Percentiles rank a stretch among this genome's conserved stretches.
These are phyloP conservation scores for Euzetes globulus DNA, from an alignment of 2,888 invertebrate genomes.

Conservation along the genomic window DNA sequence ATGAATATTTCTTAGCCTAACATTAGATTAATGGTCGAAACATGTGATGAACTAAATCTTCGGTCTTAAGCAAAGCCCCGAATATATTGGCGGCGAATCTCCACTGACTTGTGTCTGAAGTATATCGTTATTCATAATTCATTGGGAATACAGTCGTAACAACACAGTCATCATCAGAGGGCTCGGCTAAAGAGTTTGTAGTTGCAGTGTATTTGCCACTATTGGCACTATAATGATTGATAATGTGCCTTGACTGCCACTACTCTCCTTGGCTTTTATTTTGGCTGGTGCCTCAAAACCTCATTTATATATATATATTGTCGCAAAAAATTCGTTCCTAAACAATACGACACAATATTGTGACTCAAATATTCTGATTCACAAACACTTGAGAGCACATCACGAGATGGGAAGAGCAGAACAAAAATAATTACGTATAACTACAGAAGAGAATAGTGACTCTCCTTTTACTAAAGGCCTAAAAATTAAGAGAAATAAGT, in stretches of 20 bases:
- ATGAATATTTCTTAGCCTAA: not conserved
- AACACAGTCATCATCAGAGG: conserved; percentile 4
- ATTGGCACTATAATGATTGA: conserved; percentile 22
- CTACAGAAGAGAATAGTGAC: not conserved
- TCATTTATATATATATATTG: not conserved
- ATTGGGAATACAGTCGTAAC: not conserved
- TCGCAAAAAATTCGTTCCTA: not conserved
- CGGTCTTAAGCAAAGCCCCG: not conserved
- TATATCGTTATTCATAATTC: conserved; percentile 9
- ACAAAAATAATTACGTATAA: not conserved
- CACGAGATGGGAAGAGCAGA: not conserved
- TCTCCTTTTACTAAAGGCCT: not conserved
- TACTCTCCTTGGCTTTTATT: not conserved
- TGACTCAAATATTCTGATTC: not conserved
- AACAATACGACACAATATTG: not conserved
- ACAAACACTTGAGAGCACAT: not conserved
- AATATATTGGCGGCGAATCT: not conserved
- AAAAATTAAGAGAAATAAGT: not conserved
- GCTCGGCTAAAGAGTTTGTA: not conserved
- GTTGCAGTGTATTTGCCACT: conserved; percentile 1
- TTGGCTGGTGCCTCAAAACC: not conserved
- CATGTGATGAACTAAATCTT: not conserved
- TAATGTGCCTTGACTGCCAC: not conserved
- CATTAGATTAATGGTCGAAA: not conserved
- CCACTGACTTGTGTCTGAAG: not conserved